These are phyloP conservation scores for Pasiphila rectangulata DNA, from an alignment of 2,888 invertebrate species.

Conservation along the genomic window DNA sequence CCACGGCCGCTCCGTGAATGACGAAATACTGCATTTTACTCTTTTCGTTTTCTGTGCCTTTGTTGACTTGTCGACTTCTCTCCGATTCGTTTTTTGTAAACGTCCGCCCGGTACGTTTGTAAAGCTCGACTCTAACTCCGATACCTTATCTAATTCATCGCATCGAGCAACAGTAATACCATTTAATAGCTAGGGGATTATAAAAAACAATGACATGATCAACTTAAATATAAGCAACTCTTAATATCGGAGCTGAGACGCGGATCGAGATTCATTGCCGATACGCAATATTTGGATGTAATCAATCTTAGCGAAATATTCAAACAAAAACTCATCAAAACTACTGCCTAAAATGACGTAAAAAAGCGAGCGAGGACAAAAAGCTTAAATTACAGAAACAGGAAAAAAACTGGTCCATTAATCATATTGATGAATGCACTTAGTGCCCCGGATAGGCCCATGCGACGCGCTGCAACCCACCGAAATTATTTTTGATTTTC, in stretches of 20 bases:
- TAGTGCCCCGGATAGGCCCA: conserved; percentile 51
- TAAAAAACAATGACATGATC: conserved; percentile 45
- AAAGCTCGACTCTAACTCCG: conserved; percentile 63
- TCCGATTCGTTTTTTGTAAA: conserved; percentile 68
- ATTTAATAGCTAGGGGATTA: conserved; percentile 41
- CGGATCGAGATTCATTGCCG: conserved; percentile 36
- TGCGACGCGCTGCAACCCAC: conserved; percentile 35
- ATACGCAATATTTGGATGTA: conserved; percentile 43
- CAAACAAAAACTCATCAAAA: conserved; percentile 55
- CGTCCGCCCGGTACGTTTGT: conserved; percentile 61
- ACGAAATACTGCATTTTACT: conserved; percentile 68
- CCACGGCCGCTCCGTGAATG: conserved; percentile 62
- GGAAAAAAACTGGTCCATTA: conserved; percentile 56
- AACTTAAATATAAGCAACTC: conserved; percentile 35
- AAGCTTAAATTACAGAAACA: conserved; percentile 53
- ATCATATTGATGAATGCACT: conserved; percentile 72
- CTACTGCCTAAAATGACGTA: conserved; percentile 42
- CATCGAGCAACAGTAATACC: conserved; percentile 47
- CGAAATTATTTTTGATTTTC: conserved; percentile 47
- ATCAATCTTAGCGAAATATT: conserved; percentile 62
- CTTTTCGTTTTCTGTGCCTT: conserved; percentile 67
- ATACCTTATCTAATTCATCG: conserved; percentile 72
- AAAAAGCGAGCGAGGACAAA: conserved; percentile 48
- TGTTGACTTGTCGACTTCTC: conserved; percentile 73
- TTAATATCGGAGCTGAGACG: conserved; percentile 16